These are phyloP conservation scores for Ariopsis seemanni DNA, from an alignment of 2,113 vertebrate species.

Conservation along the genomic window DNA sequence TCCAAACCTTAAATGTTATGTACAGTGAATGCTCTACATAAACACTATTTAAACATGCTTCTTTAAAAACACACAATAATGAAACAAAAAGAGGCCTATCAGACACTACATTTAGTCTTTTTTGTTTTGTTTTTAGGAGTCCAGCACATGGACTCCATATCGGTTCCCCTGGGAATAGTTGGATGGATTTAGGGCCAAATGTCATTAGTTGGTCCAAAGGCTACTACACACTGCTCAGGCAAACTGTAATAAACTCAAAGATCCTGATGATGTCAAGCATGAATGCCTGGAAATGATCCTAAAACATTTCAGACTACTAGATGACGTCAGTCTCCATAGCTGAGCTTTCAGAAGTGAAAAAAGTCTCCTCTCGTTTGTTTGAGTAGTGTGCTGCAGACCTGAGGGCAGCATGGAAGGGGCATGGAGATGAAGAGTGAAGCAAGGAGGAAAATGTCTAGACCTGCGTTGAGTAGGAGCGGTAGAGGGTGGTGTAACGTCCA, in stretches of 20 bases:
- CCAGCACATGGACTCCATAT: conserved; percentile 59
- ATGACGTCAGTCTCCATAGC: neutral
- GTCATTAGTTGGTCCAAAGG: conserved; percentile 23
- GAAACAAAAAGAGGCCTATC: conserved; percentile 22
- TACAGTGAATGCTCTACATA: conserved; percentile 39
- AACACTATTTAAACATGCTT: conserved; percentile 40
- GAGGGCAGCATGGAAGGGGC: conserved; percentile 41
- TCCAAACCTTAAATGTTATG: conserved; percentile 22
- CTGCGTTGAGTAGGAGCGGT: conserved; percentile 76
- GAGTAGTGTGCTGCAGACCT: conserved; percentile 40
- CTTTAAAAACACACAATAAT: conserved; percentile 17
- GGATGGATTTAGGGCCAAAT: conserved; percentile 38
- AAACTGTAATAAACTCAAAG: conserved; percentile 26
- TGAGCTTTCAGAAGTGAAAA: conserved; percentile 3
- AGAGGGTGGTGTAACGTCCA: conserved; percentile 62
- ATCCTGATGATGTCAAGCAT: neutral
- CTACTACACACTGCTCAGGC: conserved; percentile 42
- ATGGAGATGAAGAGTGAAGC: conserved; percentile 34
- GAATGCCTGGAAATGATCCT: neutral
- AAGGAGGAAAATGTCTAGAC: conserved; percentile 62
- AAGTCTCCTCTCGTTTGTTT: conserved; percentile 28
- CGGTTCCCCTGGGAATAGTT: conserved; percentile 66
- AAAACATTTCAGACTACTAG: neutral
- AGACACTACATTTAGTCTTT: conserved; percentile 49
- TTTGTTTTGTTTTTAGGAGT: conserved; percentile 41